Evolutionary conservation across 2,888 invertebrate species (phyloP).

Genomic region (Sphaeridia pumilis): DNA sequence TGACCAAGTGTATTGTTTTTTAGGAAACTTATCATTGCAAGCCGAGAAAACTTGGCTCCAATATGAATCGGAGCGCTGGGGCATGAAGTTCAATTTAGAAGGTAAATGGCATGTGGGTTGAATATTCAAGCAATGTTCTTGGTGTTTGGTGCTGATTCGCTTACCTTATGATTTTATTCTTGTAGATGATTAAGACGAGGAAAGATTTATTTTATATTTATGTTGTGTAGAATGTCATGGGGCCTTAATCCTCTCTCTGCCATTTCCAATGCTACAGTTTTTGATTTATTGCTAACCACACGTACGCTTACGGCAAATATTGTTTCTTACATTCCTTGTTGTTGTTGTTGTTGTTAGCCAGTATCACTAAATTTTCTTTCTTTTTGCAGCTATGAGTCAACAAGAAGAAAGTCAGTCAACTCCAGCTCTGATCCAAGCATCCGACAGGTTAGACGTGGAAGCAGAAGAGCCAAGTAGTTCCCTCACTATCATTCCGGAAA

Average conservation of each 20-base stretch:
- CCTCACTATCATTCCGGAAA: conserved; percentile 73
- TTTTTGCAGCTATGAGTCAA: conserved; percentile 55
- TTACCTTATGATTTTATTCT: no score
- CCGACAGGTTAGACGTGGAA: conserved; percentile 40
- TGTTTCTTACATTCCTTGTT: background rate
- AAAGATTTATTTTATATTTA: no score
- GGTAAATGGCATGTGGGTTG: no score
- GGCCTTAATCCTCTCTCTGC: no score
- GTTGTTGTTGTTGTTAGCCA: background rate
- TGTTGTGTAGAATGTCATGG: no score
- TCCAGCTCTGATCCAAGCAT: conserved; percentile 63
- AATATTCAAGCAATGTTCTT: no score
- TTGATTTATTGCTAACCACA: no score
- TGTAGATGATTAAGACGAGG: no score
- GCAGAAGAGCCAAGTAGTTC: conserved; percentile 48
- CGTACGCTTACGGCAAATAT: background rate
- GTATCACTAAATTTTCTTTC: conserved; percentile 23
- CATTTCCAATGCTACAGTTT: no score
- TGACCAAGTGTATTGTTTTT: background rate
- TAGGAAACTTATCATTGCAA: conserved; percentile 73
- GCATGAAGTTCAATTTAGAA: conserved; percentile 67
- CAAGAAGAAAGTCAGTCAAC: conserved; percentile 85
- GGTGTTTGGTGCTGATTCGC: no score
- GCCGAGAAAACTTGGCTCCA: conserved; percentile 83
- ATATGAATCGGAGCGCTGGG: conserved; percentile 81